Conservation (phyloP, 1,140 invertebrate genomes). For the Dufourea novaeangliae region DNA sequence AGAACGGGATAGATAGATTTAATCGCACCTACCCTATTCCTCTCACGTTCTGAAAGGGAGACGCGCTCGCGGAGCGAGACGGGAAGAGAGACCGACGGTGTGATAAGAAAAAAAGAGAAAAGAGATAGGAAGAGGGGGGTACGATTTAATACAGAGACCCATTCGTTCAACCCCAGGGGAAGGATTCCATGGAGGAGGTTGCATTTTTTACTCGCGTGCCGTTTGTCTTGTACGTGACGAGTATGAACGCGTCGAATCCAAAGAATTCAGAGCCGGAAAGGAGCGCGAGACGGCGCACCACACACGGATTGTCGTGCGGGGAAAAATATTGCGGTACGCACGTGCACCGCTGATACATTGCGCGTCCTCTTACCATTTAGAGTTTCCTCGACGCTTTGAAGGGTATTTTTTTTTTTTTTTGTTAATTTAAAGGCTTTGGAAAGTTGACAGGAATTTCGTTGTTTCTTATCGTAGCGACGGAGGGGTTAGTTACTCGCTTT, state of each 20-base stretch:
- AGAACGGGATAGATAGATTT: conserved; percentile 46
- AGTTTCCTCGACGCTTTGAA: background rate
- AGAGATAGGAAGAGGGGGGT: conserved; percentile 17
- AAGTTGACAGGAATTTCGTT: background rate
- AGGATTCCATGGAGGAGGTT: conserved; percentile 50
- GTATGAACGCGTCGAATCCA: conserved; percentile 40
- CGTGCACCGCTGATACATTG: background rate
- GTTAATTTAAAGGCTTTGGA: background rate
- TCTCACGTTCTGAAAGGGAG: conserved; percentile 46
- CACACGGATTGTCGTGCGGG: background rate
- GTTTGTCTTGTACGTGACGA: conserved; percentile 61
- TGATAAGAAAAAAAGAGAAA: too few relatives aligned
- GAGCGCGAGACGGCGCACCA: background rate
- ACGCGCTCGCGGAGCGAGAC: conserved; percentile 36
- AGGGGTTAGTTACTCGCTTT: background rate
- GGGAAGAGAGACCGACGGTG: background rate
- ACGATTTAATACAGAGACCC: conserved; percentile 65
- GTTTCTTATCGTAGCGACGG: background rate
- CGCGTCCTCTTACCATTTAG: background rate
- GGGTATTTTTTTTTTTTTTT: background rate
- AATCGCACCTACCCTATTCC: conserved; percentile 58
- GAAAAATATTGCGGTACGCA: conserved; percentile 13
- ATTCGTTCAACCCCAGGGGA: conserved; percentile 53
- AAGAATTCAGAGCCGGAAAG: conserved; percentile 26
- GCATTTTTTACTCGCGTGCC: conserved; percentile 59